Evolutionary conservation across 2,797 vertebrate species (phyloP).

Genomic region (Gambelia wislizenii): DNA sequence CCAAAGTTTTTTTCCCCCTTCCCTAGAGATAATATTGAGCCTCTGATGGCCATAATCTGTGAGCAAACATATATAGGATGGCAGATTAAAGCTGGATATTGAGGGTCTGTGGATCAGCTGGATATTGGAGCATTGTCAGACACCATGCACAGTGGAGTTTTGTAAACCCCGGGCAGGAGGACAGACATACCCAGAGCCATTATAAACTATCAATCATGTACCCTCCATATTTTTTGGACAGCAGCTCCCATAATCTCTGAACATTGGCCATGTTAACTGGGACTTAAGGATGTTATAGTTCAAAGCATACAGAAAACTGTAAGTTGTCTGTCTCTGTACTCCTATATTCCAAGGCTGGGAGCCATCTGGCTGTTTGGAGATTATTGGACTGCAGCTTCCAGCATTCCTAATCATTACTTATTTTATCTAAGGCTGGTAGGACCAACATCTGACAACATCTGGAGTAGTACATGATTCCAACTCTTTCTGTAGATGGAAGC

Average conservation of each 20-base stretch:
- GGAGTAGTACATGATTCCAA: not conserved
- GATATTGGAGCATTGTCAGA: not conserved
- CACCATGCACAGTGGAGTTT: no score
- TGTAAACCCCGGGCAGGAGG: not conserved
- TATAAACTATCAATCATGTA: not conserved
- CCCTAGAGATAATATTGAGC: no score
- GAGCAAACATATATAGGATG: not conserved
- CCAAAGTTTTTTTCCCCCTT: not conserved
- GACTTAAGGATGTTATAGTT: not conserved
- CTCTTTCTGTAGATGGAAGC: not conserved
- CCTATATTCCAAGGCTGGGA: no score
- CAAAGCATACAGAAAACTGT: not conserved
- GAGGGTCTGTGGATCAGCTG: not conserved
- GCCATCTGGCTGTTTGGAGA: no score
- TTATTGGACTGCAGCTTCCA: no score
- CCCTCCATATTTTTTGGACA: not conserved
- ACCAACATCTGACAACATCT: no score
- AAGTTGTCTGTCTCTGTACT: not conserved
- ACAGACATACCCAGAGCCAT: not conserved
- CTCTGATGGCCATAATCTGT: not conserved
- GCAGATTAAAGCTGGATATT: not conserved
- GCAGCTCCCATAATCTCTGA: not conserved
- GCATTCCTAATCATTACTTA: no score
- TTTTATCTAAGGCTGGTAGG: no score
- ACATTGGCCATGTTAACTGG: not conserved